Evolutionary conservation across 2,888 invertebrate genomes (phyloP), one percentile per base, ranked within the genome.

Genomic region (Galeopsomyia nigrocyanea): DNA sequence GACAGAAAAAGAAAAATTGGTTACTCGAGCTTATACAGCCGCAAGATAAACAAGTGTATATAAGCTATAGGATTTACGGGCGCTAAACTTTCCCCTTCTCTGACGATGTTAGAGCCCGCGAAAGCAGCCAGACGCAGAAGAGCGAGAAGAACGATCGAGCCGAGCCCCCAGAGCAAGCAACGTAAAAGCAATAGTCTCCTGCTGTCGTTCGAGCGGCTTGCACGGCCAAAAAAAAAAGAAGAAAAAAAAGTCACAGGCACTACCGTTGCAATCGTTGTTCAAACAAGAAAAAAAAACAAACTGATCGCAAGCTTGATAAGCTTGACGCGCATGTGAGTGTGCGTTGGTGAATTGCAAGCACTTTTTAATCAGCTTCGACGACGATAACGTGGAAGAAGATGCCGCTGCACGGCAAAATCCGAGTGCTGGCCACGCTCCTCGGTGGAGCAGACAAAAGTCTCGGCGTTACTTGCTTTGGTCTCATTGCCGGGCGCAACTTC

Each of bases 331-430:
- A 7, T 39, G 13, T 10, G 7, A 13, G 7, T 39, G 31, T 31
- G 39, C 7, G 10, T 39, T 7, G 10, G 39, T 39, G 39, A 39
- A 39, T 39, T 39, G 13, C 39, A 39, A 7, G 13, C 39, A 10
- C 39, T 39, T 39, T n/a, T 26, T 26, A 26, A 26, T 50, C 49
- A 19, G 17, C 21, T 6, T 60, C 14, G 39, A 49, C 31, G 53
- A 39, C 22, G 71, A 65, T 22, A 74, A 26, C 47, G 21, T 13
- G n/a, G 3, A 46, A 21, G 7, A 53, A 46, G 3, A 83, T 83
- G 84, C 80, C 82, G 50, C 80, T 81, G 58, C 80, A 80, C 31
- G 80, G 76, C 71, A 83, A 79, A 69, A 71, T 83, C 19, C 81
- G 81, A 19, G 39, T 77, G 50, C 75, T 83, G 17, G 75, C 78